Conservation (phyloP, 1,140 invertebrate species). For the Pararge aegeria region DNA sequence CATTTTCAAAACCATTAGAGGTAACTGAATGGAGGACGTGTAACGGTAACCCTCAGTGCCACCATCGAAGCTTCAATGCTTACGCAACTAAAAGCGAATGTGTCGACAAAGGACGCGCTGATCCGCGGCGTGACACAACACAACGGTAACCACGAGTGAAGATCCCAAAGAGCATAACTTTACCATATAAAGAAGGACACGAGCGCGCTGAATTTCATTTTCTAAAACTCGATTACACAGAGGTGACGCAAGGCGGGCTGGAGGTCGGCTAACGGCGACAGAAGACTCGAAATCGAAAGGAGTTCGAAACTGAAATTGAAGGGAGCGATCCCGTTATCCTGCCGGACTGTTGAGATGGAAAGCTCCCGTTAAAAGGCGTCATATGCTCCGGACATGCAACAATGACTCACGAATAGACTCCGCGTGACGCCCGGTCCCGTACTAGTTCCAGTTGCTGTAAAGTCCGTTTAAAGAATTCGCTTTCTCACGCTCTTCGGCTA, state of each 20-base stretch:
- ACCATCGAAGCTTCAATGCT: slow-evolving; percentile 14
- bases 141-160: slow-evolving; percentile 36
- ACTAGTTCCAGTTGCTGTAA: neutral
- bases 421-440: neutral
- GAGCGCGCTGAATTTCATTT: slow-evolving; percentile 73
- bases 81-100: slow-evolving; percentile 45
- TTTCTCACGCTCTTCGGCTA: neutral
- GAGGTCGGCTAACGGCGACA: slow-evolving; percentile 67
- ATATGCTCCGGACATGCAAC: slow-evolving; percentile 27
- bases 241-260: slow-evolving; percentile 50
- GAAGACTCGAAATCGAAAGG: slow-evolving; percentile 72
- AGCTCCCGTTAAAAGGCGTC: slow-evolving; percentile 62
- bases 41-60: neutral
- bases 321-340: slow-evolving; percentile 73
- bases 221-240: slow-evolving; percentile 74
- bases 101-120: slow-evolving; percentile 35
- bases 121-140: slow-evolving; percentile 35
- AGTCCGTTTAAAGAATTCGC: neutral
- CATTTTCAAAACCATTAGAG: neutral
- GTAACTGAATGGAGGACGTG: neutral
- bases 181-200: slow-evolving; percentile 67
- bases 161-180: slow-evolving; percentile 46
- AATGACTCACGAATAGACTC: slow-evolving; percentile 34
- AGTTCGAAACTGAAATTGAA: slow-evolving; percentile 71
- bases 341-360: slow-evolving; percentile 62